Conservation (phyloP, 2,113 vertebrate genomes). For the Eidolon helvum region DNA sequence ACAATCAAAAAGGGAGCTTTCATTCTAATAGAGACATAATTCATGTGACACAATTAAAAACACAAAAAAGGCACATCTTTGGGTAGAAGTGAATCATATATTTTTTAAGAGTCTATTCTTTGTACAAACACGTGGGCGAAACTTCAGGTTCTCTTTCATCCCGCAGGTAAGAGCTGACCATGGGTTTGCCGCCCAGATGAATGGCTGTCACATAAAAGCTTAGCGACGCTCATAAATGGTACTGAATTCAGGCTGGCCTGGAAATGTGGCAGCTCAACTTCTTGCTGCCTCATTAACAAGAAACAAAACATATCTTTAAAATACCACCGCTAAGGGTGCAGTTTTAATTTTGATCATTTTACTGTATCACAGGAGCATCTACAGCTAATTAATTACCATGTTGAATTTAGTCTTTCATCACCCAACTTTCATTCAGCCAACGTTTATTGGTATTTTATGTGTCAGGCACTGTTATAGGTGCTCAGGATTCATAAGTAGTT, state of each 20-base stretch:
- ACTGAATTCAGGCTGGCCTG: not conserved
- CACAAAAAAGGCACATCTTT: not conserved
- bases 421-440: not conserved
- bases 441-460: not conserved
- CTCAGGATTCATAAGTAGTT: not conserved
- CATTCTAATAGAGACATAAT: not conserved
- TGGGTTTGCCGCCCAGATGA: not conserved
- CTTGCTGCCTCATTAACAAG: not conserved
- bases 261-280: not conserved
- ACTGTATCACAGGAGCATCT: not conserved
- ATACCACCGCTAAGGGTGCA: not conserved
- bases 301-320: not conserved
- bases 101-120: not conserved
- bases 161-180: not conserved
- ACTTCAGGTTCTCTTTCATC: not conserved
- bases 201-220: not conserved
- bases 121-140: not conserved
- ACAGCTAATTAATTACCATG: not conserved
- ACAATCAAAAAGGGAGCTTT: not conserved
- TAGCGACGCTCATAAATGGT: not conserved
- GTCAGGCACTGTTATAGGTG: not conserved
- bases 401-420: not conserved
- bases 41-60: not conserved
- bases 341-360: not conserved
- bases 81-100: not conserved